Evolutionary conservation across 2,113 vertebrate species (phyloP).

Genomic region (Pithys albifrons): DNA sequence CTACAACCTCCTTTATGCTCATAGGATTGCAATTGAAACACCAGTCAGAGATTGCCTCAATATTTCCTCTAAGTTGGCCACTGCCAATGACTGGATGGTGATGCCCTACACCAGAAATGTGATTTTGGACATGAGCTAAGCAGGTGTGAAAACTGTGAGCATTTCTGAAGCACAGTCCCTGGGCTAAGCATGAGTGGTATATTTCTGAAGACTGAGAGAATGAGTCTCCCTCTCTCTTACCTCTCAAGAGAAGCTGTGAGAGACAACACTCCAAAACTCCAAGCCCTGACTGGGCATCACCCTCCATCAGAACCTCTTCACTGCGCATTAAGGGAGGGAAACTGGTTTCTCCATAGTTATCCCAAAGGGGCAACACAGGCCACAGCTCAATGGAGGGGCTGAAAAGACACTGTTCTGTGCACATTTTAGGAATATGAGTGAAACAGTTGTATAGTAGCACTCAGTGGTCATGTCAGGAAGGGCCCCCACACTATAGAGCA

Average conservation of each 20-base stretch:
- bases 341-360: neutral
- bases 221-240: neutral
- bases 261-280: neutral
- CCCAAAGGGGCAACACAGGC: neutral
- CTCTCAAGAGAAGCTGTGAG: neutral
- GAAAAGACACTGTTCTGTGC: neutral
- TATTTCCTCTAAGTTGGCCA: neutral
- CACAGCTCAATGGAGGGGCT: neutral
- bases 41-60: neutral
- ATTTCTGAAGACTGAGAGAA: neutral
- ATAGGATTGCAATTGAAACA: neutral
- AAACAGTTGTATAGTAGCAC: neutral
- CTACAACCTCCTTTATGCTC: neutral
- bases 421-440: neutral
- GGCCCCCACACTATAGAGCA: accelerated
- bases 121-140: neutral
- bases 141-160: neutral
- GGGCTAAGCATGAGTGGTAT: neutral
- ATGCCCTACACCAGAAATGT: neutral
- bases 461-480: accelerated
- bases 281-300: accelerated
- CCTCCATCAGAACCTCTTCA: neutral
- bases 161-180: neutral
- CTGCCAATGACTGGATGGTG: neutral
- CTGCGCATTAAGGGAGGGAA: neutral